Evolutionary conservation across 92 coral and sea anemone genomes (phyloP).

Genomic region (Ricordea florida): DNA sequence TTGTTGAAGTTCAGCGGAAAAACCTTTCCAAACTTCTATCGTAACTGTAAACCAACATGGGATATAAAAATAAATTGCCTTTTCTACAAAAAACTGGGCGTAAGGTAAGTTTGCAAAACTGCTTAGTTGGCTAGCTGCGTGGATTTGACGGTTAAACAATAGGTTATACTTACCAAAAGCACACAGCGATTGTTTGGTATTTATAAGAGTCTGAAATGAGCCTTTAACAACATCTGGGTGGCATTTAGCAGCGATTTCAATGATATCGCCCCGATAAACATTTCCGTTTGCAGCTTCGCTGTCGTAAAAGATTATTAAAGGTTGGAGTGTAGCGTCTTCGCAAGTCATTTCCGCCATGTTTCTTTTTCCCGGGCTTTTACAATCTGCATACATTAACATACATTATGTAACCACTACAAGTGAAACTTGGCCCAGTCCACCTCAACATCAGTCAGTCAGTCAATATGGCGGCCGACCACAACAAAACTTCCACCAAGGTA

Average conservation of each 20-base stretch:
- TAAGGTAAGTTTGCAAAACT: too few relatives aligned
- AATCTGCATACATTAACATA: too few relatives aligned
- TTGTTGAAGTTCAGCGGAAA: too few relatives aligned
- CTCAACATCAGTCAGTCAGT: not conserved
- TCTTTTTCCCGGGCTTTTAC: conserved; percentile 77
- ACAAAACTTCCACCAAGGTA: conserved; percentile 24
- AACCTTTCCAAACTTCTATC: too few relatives aligned
- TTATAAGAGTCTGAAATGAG: conserved; percentile 72
- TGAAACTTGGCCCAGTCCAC: conserved; percentile 2
- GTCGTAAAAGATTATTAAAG: conserved; percentile 86
- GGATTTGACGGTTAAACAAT: not conserved
- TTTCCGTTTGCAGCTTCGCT: conserved; percentile 91
- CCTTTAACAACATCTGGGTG: conserved; percentile 81
- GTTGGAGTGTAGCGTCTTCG: conserved; percentile 48
- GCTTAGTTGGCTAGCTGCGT: conserved; percentile 19
- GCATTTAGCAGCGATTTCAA: conserved; percentile 94
- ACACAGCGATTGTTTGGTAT: conserved; percentile 74
- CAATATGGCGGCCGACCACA: conserved; percentile 19
- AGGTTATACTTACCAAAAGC: conserved; percentile 74
- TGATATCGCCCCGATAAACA: conserved; percentile 79
- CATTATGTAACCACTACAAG: conserved; percentile 15
- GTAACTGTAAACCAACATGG: too few relatives aligned
- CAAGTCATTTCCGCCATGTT: conserved; percentile 61
- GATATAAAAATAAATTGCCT: too few relatives aligned
- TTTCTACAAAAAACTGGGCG: too few relatives aligned